Conservation (phyloP, 2,113 vertebrate genomes). For the Vireo altiloquus region DNA sequence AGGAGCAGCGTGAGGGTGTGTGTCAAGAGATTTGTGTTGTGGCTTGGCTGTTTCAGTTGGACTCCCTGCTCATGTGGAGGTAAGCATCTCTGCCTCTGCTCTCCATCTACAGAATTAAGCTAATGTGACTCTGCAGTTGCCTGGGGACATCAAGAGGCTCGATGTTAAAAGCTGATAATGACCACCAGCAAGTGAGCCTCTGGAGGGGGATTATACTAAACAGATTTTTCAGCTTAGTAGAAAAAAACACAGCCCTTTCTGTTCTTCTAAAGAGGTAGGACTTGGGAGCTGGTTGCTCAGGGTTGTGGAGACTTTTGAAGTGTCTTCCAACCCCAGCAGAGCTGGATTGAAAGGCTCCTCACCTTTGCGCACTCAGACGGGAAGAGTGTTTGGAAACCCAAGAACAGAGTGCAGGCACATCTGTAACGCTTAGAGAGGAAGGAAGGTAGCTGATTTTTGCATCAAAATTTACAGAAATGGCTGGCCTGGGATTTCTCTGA, state of each 20-base stretch:
- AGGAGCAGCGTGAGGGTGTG: not conserved
- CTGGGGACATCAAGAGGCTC: not conserved
- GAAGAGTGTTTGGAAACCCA: not conserved
- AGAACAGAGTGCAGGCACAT: not conserved
- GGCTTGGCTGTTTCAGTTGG: not conserved
- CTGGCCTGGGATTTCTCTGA: not conserved
- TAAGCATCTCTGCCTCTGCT: not conserved
- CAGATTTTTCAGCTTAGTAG: not conserved
- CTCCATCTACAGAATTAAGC: not conserved
- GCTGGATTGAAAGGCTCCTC: not conserved
- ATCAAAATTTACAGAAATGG: not conserved
- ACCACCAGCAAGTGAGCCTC: not conserved
- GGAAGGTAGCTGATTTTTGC: not conserved
- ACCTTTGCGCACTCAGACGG: not conserved
- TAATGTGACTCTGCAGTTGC: not conserved
- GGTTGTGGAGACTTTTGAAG: not conserved
- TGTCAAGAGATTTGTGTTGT: not conserved
- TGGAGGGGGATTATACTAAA: not conserved
- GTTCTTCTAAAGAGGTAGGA: not conserved
- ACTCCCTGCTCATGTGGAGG: not conserved
- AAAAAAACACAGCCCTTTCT: not conserved
- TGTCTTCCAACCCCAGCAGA: not conserved
- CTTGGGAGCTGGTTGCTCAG: not conserved
- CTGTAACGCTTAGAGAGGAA: not conserved
- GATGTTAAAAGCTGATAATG: constrained; percentile 18